Conservation (phyloP, 2,113 vertebrate species). For the Loxodonta africana region DNA sequence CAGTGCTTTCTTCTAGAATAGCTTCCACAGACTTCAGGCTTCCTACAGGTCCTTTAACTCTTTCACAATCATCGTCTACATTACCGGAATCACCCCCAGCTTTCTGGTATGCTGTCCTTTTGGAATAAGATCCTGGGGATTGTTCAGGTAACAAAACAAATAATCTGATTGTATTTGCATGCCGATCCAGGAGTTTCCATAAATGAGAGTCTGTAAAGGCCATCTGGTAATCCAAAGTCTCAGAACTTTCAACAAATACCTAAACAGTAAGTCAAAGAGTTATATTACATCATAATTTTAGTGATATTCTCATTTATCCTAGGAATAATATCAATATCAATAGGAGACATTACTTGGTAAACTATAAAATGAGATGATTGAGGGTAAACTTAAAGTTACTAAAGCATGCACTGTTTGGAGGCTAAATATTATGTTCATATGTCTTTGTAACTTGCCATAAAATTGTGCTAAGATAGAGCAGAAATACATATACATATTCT, state of each 20-base stretch:
- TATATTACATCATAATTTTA: background rate
- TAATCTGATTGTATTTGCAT: slow-evolving; percentile 98
- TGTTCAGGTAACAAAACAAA: slow-evolving; percentile 96
- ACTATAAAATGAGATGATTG: slow-evolving; percentile 4
- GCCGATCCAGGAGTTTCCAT: slow-evolving; percentile 98
- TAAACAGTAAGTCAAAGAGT: slow-evolving; percentile 79
- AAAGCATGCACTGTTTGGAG: background rate
- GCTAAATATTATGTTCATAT: slow-evolving; percentile 33
- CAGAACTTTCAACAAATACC: slow-evolving; percentile 98
- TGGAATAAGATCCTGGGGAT: slow-evolving; percentile 92
- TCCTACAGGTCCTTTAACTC: slow-evolving; percentile 89
- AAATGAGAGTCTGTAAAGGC: slow-evolving; percentile 95
- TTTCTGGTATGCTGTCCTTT: slow-evolving; percentile 93
- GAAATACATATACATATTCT: background rate
- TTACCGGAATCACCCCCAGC: slow-evolving; percentile 87
- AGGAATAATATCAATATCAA: background rate
- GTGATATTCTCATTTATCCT: background rate
- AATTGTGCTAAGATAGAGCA: background rate
- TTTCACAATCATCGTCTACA: slow-evolving; percentile 90
- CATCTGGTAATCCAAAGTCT: slow-evolving; percentile 93
- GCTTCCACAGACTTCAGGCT: slow-evolving; percentile 96
- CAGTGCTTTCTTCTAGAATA: slow-evolving; percentile 98
- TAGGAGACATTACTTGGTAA: background rate
- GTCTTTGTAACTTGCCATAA: slow-evolving; percentile 49
- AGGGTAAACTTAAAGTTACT: background rate